Evolutionary conservation across 1,140 invertebrate genomes (phyloP).

Genomic region (Penaeus chinensis): DNA sequence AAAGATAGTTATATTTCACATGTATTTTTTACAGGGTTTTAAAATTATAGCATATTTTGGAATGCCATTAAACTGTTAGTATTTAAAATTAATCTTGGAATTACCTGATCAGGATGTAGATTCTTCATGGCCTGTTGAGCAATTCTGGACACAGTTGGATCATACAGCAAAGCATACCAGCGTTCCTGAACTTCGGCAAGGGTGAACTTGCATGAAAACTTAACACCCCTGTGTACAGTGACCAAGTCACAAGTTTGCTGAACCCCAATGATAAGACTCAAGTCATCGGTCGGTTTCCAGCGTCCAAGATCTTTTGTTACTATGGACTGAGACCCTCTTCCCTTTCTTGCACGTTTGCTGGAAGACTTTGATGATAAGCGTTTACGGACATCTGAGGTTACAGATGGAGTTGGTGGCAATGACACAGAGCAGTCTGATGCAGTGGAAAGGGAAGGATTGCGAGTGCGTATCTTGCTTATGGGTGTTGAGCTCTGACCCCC

Average conservation of each 20-base stretch:
- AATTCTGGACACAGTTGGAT: constrained; percentile 86
- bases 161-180: constrained; percentile 95
- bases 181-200: constrained; percentile 93
- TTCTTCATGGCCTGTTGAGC: constrained; percentile 93
- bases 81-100: too few relatives aligned
- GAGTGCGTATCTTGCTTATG: constrained; percentile 67
- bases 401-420: constrained; percentile 61
- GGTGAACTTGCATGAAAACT: constrained; percentile 96
- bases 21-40: neutral
- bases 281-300: constrained; percentile 97
- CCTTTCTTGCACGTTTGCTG: constrained; percentile 65
- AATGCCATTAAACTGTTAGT: neutral
- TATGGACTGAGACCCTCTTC: constrained; percentile 61
- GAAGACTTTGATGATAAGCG: constrained; percentile 55
- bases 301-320: constrained; percentile 87
- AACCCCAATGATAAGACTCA: constrained; percentile 91
- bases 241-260: constrained; percentile 92
- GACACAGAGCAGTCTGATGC: constrained; percentile 61
- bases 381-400: constrained; percentile 63
- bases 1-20: neutral
- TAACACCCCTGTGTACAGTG: constrained; percentile 89
- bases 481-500: constrained; percentile 71
- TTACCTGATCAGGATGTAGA: constrained; percentile 89
- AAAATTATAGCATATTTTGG: neutral
- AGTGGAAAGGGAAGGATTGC: constrained; percentile 70